Conservation (phyloP, 1,140 invertebrate genomes). For the Lepidostoma basale region DNA sequence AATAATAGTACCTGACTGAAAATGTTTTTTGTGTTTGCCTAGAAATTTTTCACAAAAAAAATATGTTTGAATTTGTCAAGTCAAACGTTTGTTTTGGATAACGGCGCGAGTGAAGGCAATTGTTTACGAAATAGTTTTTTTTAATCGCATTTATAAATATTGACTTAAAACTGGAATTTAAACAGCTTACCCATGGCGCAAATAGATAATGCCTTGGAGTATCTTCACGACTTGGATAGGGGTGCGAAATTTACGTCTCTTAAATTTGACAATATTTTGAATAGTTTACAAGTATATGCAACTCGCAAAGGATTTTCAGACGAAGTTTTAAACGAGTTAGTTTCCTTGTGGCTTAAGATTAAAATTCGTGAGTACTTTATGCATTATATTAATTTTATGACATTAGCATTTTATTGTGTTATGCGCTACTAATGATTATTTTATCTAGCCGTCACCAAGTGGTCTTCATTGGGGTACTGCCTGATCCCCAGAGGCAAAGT, state of each 20-base stretch:
- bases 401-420: too few relatives aligned
- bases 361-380: conserved; percentile 34
- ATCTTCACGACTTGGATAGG: conserved; percentile 54
- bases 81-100: too few relatives aligned
- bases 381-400: too few relatives aligned
- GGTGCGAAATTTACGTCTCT: conserved; percentile 46
- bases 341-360: conserved; percentile 27
- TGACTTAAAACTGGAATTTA: too few relatives aligned
- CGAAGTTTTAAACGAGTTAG: conserved; percentile 17
- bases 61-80: too few relatives aligned
- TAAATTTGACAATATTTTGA: conserved; percentile 25
- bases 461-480: conserved; percentile 53
- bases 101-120: too few relatives aligned
- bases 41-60: too few relatives aligned
- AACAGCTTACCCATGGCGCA: conserved; percentile 49
- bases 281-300: conserved; percentile 17
- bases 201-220: conserved; percentile 55
- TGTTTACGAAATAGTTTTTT: too few relatives aligned
- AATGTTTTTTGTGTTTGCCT: too few relatives aligned
- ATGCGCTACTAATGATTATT: too few relatives aligned
- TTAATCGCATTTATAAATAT: neutral
- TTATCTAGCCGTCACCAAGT: conserved; percentile 54
- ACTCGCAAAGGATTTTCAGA: conserved; percentile 18
- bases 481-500: conserved; percentile 53
- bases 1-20: too few relatives aligned